Evolutionary conservation across 2,797 vertebrate species (phyloP), one percentile per base, ranked within the genome.

Genomic region (Dermochelys coriacea): DNA sequence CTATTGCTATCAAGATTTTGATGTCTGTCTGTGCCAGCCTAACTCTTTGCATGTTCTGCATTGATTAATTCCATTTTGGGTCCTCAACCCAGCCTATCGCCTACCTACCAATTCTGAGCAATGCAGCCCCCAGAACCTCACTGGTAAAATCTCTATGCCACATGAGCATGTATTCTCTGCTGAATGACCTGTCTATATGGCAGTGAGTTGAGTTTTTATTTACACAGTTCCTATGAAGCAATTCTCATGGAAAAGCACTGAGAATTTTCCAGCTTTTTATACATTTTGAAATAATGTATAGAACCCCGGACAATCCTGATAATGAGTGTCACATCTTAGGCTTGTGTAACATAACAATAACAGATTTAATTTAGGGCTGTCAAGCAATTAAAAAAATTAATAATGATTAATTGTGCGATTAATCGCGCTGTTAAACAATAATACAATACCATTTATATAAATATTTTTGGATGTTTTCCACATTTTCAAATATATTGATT

Each of bases 181-280:
- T 34, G 57, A 49, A 4, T 4, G 27, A 6, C 34, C 8, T 3
- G 3, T 25, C 68, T 0, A 9, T 2, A 27, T 34, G 41, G 25
- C 57, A 16, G 16, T 0, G 6, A n/a, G 47, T 55, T 45, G 37
- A 51, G 50, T 27, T 50, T 21, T 59, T 83, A 61, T 29, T 15
- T 19, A 9, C 80, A 54, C 25, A 2, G 4, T 14, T 41, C 85
- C 37, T 57, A 57, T 27, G 55, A 57, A 57, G 11, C 25, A 11
- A 57, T 57, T 64, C 80, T 23, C 45, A 34, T 12, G 51, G 85
- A 55, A 81, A 90, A 59, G 19, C 64, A 71, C n/a, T 6, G 2
- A 5, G 54, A 57, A 29, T 4, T 68, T 83, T 82, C 12, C 31
- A 55, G 3, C 27, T 3, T 71, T 3, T 29, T 45, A 19, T 52